These are phyloP conservation scores for Aphodius granarius DNA, from an alignment of 2,888 invertebrate genomes.

Conservation along the genomic window DNA sequence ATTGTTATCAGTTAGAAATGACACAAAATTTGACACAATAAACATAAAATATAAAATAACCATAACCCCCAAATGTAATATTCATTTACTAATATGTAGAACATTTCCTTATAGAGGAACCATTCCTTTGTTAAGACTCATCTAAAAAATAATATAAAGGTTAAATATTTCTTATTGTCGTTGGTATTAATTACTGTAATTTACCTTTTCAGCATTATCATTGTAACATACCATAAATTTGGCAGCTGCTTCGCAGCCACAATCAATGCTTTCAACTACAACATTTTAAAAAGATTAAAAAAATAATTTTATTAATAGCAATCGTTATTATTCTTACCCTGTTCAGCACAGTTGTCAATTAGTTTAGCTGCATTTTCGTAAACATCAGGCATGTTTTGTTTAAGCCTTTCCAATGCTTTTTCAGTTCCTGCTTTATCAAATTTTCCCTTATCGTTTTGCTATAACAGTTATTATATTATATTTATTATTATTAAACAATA, in stretches of 20 bases:
- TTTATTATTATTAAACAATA: too few species aligned
- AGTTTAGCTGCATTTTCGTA: constrained; percentile 30
- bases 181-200: not conserved
- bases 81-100: not conserved
- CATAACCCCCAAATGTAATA: not conserved
- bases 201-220: constrained; percentile 17
- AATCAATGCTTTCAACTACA: constrained; percentile 23
- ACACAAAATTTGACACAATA: too few species aligned
- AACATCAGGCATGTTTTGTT: constrained; percentile 27
- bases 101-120: constrained; percentile 7
- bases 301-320: not conserved
- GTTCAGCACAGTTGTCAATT: constrained; percentile 26
- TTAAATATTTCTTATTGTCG: not conserved
- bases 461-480: constrained; percentile 9
- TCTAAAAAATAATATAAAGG: constrained; percentile 1
- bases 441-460: constrained; percentile 34
- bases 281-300: not conserved
- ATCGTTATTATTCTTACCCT: constrained; percentile 24
- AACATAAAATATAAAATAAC: too few species aligned
- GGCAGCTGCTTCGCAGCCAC: constrained; percentile 26
- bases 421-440: constrained; percentile 24
- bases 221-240: constrained; percentile 24
- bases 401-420: constrained; percentile 24
- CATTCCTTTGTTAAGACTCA: constrained; percentile 16
- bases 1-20: too few species aligned